Conservation (phyloP, 1,140 invertebrate species). For the Platorchestia sp. region DNA sequence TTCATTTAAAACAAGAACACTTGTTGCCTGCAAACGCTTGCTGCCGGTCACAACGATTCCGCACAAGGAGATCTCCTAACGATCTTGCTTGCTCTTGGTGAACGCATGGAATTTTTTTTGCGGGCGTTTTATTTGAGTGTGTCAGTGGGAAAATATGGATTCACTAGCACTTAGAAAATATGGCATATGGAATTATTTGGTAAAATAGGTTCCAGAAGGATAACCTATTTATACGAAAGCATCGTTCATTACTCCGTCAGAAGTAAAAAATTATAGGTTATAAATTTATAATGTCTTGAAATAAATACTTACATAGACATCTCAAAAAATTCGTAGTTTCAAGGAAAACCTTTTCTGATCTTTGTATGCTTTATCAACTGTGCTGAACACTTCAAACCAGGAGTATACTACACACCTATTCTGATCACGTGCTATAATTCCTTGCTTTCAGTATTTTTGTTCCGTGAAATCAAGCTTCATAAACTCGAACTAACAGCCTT, state of each 20-base stretch:
- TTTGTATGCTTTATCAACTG: too few relatives aligned
- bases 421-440: too few relatives aligned
- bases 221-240: not conserved
- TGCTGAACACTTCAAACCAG: too few relatives aligned
- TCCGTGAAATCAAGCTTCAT: too few relatives aligned
- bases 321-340: too few relatives aligned
- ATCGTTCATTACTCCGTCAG: not conserved
- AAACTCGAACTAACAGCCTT: too few relatives aligned
- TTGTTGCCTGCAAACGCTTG: not conserved
- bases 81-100: not conserved
- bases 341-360: too few relatives aligned
- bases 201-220: not conserved
- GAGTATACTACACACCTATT: too few relatives aligned
- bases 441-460: too few relatives aligned
- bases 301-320: not conserved
- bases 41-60: not conserved
- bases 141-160: too few relatives aligned
- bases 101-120: not conserved
- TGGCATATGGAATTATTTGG: not conserved
- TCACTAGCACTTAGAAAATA: not conserved
- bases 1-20: constrained; percentile 3
- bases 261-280: not conserved
- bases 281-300: not conserved
- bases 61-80: not conserved
- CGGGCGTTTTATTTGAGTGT: not conserved